Percentiles rank a stretch among this genome's conserved stretches.
Conservation (phyloP, 2,797 vertebrate species). For the Gymnothorax reevesii region DNA sequence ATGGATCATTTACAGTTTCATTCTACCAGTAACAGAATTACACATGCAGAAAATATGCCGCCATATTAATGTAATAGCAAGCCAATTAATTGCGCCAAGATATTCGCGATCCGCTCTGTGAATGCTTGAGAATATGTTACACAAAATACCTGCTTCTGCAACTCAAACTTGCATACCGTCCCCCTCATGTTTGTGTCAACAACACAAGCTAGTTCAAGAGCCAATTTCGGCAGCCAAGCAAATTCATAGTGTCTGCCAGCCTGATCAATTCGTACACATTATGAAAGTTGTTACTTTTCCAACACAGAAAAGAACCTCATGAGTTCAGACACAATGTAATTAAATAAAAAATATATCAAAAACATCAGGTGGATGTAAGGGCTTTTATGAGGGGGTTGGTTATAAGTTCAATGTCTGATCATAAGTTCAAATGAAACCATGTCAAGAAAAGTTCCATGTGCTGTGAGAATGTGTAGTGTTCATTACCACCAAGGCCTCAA, state of each 20-base stretch:
- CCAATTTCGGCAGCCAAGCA: not conserved
- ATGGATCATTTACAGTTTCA: not conserved
- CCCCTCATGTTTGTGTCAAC: not conserved
- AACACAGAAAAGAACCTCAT: not conserved
- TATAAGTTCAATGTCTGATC: not conserved
- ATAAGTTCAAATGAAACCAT: not conserved
- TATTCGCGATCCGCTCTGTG: not conserved
- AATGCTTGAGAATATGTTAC: not conserved
- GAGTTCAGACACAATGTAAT: not conserved
- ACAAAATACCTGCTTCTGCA: not conserved
- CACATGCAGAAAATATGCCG: not conserved
- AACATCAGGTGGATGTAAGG: not conserved
- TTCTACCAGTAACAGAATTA: not conserved
- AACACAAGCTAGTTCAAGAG: not conserved
- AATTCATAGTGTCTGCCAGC: not conserved
- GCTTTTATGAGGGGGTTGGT: not conserved
- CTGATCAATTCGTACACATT: not conserved
- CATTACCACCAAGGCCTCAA: not conserved
- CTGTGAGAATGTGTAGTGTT: not conserved
- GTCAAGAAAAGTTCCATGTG: not conserved
- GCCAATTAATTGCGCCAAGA: not conserved
- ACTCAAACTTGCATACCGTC: not conserved
- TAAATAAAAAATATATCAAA: not conserved
- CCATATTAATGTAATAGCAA: not conserved
- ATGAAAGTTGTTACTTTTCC: not conserved